phyloP scores from a whole-genome alignment of 92 coral and sea anemone genomes.

The Epizoanthus illoricatus region DNA sequence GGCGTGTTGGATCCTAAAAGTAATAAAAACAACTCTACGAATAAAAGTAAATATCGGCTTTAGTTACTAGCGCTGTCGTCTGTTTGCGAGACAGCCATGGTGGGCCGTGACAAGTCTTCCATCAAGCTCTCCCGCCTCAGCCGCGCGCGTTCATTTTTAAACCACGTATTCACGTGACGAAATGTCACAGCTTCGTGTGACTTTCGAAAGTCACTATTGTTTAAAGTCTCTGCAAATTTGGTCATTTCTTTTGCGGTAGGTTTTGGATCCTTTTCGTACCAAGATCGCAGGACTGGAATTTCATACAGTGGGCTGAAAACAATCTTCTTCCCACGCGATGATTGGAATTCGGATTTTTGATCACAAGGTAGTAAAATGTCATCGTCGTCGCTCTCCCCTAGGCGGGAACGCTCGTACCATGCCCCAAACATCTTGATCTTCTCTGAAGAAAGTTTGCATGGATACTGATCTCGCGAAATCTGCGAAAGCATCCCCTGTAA shows the following conservation, averaged over 20 bases:
- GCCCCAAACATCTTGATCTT: constrained; percentile 92
- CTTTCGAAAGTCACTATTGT: constrained; percentile 77
- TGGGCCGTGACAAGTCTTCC: constrained; percentile 85
- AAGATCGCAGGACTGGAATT: constrained; percentile 81
- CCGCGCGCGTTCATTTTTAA: constrained; percentile 95
- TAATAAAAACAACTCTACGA: too few relatives aligned
- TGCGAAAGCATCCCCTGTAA: constrained; percentile 94
- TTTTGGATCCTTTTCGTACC: constrained; percentile 88
- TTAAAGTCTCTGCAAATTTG: constrained; percentile 76
- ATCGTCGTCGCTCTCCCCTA: constrained; percentile 68
- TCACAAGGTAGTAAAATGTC: constrained; percentile 60
- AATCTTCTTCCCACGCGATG: constrained; percentile 90
- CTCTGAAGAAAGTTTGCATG: constrained; percentile 86
- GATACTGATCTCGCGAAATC: constrained; percentile 96
- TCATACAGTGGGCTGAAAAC: constrained; percentile 84
- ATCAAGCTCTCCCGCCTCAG: constrained; percentile 75
- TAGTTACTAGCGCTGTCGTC: constrained; percentile 13
- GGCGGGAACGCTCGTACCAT: constrained; percentile 89
- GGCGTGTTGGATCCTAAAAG: too few relatives aligned
- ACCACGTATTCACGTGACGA: constrained; percentile 96
- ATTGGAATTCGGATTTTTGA: constrained; percentile 58
- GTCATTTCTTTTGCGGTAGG: constrained; percentile 79
- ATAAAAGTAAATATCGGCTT: background rate
- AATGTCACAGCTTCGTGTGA: constrained; percentile 76
- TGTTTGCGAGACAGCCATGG: constrained; percentile 62